Percentiles rank a stretch among this genome's conserved stretches.
Conservation (phyloP, 2,888 invertebrate species). For the Oxyscelio sp. region DNA sequence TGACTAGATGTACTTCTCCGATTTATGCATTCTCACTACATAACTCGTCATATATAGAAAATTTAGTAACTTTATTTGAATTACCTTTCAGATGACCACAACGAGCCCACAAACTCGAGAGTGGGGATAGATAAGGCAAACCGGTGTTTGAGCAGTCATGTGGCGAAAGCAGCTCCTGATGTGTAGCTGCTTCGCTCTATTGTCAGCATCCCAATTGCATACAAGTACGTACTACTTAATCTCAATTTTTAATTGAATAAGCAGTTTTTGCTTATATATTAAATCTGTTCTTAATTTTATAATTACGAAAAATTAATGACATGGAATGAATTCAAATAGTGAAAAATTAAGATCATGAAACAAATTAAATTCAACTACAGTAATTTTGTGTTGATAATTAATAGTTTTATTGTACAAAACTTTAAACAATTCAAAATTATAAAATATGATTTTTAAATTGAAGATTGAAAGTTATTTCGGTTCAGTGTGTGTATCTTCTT, state of each 20-base stretch:
- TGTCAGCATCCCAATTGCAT: slow-evolving; percentile 84
- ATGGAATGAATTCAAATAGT: too few relatives aligned
- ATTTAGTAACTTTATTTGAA: slow-evolving; percentile 54
- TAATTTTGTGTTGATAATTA: too few relatives aligned
- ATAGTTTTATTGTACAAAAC: too few relatives aligned
- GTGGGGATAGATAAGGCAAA: slow-evolving; percentile 82
- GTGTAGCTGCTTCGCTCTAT: slow-evolving; percentile 86
- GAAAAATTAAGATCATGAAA: too few relatives aligned
- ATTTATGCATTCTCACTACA: slow-evolving; percentile 40
- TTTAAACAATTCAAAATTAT: too few relatives aligned
- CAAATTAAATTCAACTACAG: too few relatives aligned
- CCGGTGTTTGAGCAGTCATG: slow-evolving; percentile 84
- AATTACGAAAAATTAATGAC: too few relatives aligned
- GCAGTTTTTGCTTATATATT: not conserved
- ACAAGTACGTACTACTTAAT: slow-evolving; percentile 81
- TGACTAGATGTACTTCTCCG: slow-evolving; percentile 45
- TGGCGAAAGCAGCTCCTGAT: slow-evolving; percentile 86
- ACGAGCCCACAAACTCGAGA: slow-evolving; percentile 80
- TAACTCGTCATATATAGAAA: slow-evolving; percentile 31
- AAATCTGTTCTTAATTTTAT: too few relatives aligned
- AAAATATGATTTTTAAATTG: too few relatives aligned
- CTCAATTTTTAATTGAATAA: not conserved
- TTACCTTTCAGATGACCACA: slow-evolving; percentile 83
- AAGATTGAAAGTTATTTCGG: too few relatives aligned
- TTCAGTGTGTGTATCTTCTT: too few relatives aligned